Percentiles rank a stretch among this genome's conserved stretches.
Conservation (phyloP, 2,113 vertebrate genomes). For the Cryptomyrus ogoouensis region DNA sequence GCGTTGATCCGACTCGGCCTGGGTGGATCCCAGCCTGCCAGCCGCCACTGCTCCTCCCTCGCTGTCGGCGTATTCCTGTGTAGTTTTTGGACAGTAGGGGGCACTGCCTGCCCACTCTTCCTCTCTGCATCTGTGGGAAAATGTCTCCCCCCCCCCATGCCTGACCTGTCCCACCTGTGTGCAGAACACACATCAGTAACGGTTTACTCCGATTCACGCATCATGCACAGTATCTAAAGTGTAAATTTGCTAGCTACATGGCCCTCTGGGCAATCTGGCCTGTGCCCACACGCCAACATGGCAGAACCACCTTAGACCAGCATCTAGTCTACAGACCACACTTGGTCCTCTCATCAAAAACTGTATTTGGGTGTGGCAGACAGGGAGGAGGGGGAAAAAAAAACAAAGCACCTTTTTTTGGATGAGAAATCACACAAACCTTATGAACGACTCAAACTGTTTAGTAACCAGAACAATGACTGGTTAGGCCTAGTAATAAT, state of each 20-base stretch:
- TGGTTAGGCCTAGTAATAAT: background rate
- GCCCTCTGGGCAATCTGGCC: background rate
- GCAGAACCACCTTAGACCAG: background rate
- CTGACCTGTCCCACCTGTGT: background rate
- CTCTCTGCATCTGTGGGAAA: slow-evolving; percentile 60
- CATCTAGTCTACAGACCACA: background rate
- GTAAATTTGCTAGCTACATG: background rate
- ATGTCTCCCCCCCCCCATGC: background rate
- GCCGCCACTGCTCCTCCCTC: slow-evolving; percentile 52
- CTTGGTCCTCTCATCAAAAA: background rate
- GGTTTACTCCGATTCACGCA: background rate
- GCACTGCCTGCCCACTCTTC: slow-evolving; percentile 64
- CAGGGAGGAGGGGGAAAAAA: no score
- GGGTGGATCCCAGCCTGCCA: slow-evolving; percentile 72
- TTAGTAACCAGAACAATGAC: background rate
- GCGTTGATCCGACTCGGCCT: slow-evolving; percentile 71
- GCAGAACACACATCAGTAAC: background rate
- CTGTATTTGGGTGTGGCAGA: background rate
- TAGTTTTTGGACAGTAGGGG: slow-evolving; percentile 51
- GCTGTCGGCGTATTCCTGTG: slow-evolving; percentile 53
- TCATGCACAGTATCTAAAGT: background rate
- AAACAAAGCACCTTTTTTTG: background rate
- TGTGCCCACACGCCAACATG: background rate
- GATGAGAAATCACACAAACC: background rate
- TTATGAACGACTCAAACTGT: no score